Evolutionary conservation across 2,888 invertebrate species (phyloP), one percentile per base, ranked within the genome.

Genomic region (Agrilus cyanescens): DNA sequence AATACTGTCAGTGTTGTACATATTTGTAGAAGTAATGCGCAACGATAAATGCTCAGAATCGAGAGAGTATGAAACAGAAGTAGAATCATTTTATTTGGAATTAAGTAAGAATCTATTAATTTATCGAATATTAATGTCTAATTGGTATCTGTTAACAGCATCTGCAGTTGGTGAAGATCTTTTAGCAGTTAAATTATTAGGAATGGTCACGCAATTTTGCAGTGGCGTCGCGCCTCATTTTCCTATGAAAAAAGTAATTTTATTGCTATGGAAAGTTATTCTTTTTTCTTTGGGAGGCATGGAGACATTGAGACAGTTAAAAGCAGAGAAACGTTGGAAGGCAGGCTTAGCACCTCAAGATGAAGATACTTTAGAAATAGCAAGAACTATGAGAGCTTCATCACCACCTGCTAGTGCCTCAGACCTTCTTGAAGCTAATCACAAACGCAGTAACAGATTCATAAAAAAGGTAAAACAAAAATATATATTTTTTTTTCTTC

Each of bases 171-270:
- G 82, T 18, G 91, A 94, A 56, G 94, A 94, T 62, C 66, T 91
- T 45, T 66, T 96, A 20, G 82, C 88, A 31, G 82, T 95, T 3
- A 88, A 91, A 59, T 72, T 98, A 40, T 76, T 98, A 45, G 85
- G 88, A 50, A 96, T 98, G 96, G 89, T 97, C 20, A 94, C 94
- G 29, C 80, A 86, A 53, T 93, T 97, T 62, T 97, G 97, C 68
- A 89, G 91, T 54, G 96, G 96, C 1, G 82, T 85, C 18, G 87
- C 91, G 5, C 93, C 96, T 13, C 95, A 97, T 70, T 97, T 94
- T 69, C 98, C 98, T 3, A 96, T 98, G 81, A 96, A 95, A 65
- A 99, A 98, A 70, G 89, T 97, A 8, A 72, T 99, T 13, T 70
- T 99, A 37, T 70, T 98, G 13, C 65, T 96, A 2, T 98, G 98